Evolutionary conservation across 2,888 invertebrate species (phyloP).

Genomic region (Drosophila atroscutellata): DNA sequence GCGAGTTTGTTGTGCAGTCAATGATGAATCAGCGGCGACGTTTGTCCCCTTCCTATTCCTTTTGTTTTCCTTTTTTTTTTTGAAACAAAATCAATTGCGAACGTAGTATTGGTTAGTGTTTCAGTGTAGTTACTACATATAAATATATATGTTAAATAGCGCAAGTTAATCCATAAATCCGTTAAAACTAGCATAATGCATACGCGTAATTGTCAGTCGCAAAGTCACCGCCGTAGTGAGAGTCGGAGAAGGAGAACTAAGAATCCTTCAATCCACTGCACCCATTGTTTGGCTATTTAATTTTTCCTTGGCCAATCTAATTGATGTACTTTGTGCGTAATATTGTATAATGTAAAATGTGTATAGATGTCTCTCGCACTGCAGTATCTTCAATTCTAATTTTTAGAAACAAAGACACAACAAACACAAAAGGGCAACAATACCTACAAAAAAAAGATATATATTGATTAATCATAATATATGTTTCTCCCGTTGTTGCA

Average conservation of each 20-base stretch:
- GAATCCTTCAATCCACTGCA: conserved; percentile 42
- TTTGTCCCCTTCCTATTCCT: not conserved
- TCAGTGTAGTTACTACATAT: conserved; percentile 62
- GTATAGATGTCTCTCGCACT: conserved; percentile 57
- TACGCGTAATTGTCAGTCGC: conserved; percentile 38
- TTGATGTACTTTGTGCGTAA: conserved; percentile 43
- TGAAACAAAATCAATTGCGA: conserved; percentile 37
- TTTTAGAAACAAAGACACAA: conserved; percentile 40
- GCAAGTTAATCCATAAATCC: conserved; percentile 66
- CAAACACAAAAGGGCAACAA: conserved; percentile 25
- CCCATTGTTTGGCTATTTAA: conserved; percentile 37
- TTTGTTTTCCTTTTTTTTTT: conserved; percentile 26
- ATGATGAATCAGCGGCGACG: conserved; percentile 27
- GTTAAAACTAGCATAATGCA: conserved; percentile 52
- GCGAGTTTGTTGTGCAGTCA: conserved; percentile 38
- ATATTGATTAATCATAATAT: conserved; percentile 52
- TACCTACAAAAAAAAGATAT: conserved; percentile 25
- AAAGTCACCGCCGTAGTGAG: conserved; percentile 40
- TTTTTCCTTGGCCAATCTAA: conserved; percentile 31
- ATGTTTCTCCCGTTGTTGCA: conserved; percentile 56
- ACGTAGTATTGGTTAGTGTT: conserved; percentile 67
- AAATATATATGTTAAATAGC: conserved; percentile 65
- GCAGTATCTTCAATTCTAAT: conserved; percentile 44
- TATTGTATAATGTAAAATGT: conserved; percentile 68
- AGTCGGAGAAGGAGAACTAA: conserved; percentile 10